These are phyloP conservation scores for Prunella strophiata DNA, from an alignment of 2,797 vertebrate genomes.

Conservation along the genomic window DNA sequence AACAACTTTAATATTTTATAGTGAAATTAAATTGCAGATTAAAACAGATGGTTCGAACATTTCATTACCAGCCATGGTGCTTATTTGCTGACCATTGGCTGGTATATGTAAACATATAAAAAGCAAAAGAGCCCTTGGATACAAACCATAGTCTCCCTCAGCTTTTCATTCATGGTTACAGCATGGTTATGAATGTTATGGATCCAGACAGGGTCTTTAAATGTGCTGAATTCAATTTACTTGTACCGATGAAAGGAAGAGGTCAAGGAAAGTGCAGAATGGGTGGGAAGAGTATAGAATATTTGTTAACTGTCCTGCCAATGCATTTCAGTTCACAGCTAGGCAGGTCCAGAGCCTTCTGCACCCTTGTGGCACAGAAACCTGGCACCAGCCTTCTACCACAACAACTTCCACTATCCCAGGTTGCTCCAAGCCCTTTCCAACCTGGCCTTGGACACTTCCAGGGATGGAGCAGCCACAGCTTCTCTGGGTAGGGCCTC, in stretches of 20 bases:
- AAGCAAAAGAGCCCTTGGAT: constrained; percentile 55
- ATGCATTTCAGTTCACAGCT: background rate
- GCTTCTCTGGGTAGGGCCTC: background rate
- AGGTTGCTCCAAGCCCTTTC: background rate
- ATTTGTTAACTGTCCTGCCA: background rate
- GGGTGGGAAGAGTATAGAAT: background rate
- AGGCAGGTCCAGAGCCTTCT: background rate
- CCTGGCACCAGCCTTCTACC: background rate
- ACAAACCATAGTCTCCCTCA: constrained; percentile 38
- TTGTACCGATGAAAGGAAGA: background rate
- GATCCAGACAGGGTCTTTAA: constrained; percentile 65
- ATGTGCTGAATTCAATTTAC: constrained; percentile 63
- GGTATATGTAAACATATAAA: constrained; percentile 67
- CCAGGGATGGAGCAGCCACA: background rate
- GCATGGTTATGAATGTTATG: constrained; percentile 58
- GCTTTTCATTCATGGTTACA: constrained; percentile 59
- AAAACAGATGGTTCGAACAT: constrained; percentile 62
- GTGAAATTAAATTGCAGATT: constrained; percentile 59
- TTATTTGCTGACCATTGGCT: constrained; percentile 69
- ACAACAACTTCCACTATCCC: background rate
- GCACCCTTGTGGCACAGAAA: background rate
- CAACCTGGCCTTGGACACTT: background rate
- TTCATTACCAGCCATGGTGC: constrained; percentile 26
- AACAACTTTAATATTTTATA: constrained; percentile 63
- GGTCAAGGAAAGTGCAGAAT: constrained; percentile 52